Percentiles rank a stretch among this genome's conserved stretches.
phyloP scores from a whole-genome alignment of 2,113 vertebrate genomes.

The Fulmarus glacialis region DNA sequence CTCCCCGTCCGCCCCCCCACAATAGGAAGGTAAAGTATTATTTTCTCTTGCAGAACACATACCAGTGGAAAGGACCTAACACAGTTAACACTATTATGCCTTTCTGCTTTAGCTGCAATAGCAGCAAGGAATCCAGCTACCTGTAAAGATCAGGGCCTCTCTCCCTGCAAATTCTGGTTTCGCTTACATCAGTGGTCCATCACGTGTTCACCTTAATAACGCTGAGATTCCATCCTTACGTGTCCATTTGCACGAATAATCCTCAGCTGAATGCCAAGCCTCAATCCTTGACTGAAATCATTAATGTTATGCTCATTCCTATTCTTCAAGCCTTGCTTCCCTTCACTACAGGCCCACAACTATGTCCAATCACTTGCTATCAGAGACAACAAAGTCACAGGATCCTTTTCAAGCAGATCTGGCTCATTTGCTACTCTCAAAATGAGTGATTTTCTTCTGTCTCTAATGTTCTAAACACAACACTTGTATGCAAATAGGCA shows the following conservation, averaged over 20 bases:
- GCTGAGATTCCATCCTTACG: neutral
- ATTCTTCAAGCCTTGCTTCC: neutral
- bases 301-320: neutral
- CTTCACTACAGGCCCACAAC: neutral
- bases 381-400: neutral
- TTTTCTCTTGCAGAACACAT: neutral
- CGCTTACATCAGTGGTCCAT: neutral
- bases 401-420: neutral
- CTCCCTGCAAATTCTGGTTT: neutral
- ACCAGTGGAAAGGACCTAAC: neutral
- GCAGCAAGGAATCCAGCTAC: neutral
- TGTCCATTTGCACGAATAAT: neutral
- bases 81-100: accelerated
- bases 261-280: neutral
- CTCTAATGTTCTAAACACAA: neutral
- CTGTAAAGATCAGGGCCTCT: neutral
- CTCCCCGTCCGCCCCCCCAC: accelerated
- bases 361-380: accelerated
- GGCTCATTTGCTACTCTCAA: neutral
- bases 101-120: neutral
- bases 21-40: neutral
- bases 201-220: neutral
- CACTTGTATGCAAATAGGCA: neutral
- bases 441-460: neutral
- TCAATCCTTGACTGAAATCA: neutral